Conservation (phyloP, 1,140 invertebrate species). For the Antheraea mylitta region DNA sequence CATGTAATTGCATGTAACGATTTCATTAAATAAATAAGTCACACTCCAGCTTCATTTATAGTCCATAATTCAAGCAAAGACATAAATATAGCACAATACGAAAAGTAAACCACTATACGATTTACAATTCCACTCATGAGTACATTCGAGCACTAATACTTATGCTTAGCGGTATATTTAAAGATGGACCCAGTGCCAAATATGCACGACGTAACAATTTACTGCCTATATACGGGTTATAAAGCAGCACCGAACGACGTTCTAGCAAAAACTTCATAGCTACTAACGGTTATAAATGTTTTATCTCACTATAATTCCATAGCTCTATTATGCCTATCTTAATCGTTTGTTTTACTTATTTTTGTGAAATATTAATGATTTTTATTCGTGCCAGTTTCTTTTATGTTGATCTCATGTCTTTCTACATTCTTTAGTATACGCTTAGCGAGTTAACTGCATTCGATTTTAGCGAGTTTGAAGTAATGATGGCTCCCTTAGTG, state of each 20-base stretch:
- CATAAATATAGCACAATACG: conserved; percentile 23
- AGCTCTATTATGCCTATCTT: conserved; percentile 24
- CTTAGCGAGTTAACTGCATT: background rate
- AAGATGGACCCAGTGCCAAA: conserved; percentile 64
- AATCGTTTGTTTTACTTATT: conserved; percentile 19
- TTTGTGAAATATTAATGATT: conserved; percentile 13
- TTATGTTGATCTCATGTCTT: background rate
- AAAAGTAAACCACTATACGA: conserved; percentile 30
- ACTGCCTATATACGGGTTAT: conserved; percentile 54
- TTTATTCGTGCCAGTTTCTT: background rate
- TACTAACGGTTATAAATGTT: conserved; percentile 28
- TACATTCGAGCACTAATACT: conserved; percentile 47
- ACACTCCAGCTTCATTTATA: conserved; percentile 17
- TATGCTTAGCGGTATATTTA: conserved; percentile 63
- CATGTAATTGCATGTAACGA: conserved; percentile 10
- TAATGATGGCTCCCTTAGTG: no score
- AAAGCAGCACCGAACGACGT: conserved; percentile 47
- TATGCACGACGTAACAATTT: conserved; percentile 60
- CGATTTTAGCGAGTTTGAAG: no score
- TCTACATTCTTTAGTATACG: background rate
- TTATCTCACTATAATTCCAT: conserved; percentile 49
- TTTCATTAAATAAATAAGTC: conserved; percentile 20
- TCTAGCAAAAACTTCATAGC: conserved; percentile 36
- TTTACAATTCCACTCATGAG: conserved; percentile 51
- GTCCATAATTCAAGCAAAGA: conserved; percentile 17